Evolutionary conservation across 1,140 invertebrate genomes (phyloP).

Genomic region (Sycobia sp.): DNA sequence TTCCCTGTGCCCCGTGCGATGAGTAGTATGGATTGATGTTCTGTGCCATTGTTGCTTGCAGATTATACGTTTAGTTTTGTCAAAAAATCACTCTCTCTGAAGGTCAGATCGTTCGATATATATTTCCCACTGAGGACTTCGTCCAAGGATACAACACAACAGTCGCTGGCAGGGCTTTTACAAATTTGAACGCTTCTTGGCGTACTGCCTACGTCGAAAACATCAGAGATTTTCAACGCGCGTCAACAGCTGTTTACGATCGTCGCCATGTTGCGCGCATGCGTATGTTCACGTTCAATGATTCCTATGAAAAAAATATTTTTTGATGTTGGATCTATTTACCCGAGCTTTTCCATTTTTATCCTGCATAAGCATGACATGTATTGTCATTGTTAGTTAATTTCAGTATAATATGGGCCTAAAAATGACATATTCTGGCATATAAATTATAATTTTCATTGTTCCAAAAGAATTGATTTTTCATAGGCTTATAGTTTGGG

Average conservation of each 20-base stretch:
- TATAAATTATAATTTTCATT: no score
- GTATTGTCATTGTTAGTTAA: no score
- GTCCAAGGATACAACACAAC: slow-evolving; percentile 44
- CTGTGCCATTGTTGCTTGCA: slow-evolving; percentile 70
- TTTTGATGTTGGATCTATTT: no score
- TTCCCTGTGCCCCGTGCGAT: slow-evolving; percentile 68
- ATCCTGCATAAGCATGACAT: no score
- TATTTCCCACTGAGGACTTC: slow-evolving; percentile 23
- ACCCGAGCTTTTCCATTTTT: no score
- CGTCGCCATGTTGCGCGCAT: not conserved
- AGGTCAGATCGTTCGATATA: slow-evolving; percentile 29
- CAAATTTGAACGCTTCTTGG: slow-evolving; percentile 52
- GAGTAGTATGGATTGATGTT: slow-evolving; percentile 81
- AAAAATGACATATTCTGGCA: no score
- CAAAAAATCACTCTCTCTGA: slow-evolving; percentile 11
- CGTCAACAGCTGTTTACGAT: slow-evolving; percentile 50
- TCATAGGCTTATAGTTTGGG: not conserved
- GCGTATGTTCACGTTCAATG: no score
- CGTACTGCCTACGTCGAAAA: slow-evolving; percentile 44
- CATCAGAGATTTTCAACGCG: slow-evolving; percentile 37
- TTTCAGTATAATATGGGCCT: no score
- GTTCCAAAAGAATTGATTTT: slow-evolving; percentile 26
- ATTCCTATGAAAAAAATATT: no score
- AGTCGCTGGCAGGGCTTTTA: slow-evolving; percentile 39
- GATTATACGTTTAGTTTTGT: slow-evolving; percentile 18